Percentiles rank a stretch among this genome's conserved stretches.
Evolutionary conservation across 2,797 vertebrate species (phyloP).

Genomic region (Leptatherina wallacei): DNA sequence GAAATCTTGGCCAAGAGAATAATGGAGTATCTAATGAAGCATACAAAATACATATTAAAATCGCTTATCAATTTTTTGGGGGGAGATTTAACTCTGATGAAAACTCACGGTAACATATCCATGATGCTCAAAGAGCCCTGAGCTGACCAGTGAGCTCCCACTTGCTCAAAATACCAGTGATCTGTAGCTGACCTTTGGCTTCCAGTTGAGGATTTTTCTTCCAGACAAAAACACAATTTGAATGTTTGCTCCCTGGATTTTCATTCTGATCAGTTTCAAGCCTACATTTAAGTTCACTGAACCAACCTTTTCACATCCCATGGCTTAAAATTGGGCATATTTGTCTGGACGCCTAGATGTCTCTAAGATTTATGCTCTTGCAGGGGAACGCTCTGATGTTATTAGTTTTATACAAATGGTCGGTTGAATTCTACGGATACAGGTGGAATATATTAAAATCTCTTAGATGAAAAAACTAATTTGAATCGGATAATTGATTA

Average conservation of each 20-base stretch:
- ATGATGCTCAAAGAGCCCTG: neutral
- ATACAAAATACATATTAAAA: constrained; percentile 4
- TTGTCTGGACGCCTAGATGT: neutral
- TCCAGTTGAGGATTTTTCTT: neutral
- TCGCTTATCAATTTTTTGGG: neutral
- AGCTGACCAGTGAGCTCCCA: neutral
- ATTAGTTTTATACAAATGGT: too few relatives aligned
- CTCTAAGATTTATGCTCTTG: neutral
- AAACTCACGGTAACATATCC: neutral
- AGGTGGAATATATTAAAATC: too few relatives aligned
- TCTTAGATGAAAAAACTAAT: too few relatives aligned
- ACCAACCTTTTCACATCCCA: neutral
- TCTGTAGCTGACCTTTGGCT: constrained; percentile 2
- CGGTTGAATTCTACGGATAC: too few relatives aligned
- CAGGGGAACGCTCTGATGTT: too few relatives aligned
- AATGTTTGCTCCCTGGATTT: neutral
- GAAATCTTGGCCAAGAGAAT: constrained; percentile 5
- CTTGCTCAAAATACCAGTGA: neutral
- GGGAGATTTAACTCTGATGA: too few relatives aligned
- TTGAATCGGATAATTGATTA: too few relatives aligned
- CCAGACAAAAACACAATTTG: neutral
- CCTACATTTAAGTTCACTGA: neutral
- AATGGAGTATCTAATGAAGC: constrained; percentile 6
- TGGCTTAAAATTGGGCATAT: neutral
- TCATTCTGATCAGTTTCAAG: neutral